phyloP scores from a whole-genome alignment of 64 coral and sea anemone genomes.

The Acropora tenuis region DNA sequence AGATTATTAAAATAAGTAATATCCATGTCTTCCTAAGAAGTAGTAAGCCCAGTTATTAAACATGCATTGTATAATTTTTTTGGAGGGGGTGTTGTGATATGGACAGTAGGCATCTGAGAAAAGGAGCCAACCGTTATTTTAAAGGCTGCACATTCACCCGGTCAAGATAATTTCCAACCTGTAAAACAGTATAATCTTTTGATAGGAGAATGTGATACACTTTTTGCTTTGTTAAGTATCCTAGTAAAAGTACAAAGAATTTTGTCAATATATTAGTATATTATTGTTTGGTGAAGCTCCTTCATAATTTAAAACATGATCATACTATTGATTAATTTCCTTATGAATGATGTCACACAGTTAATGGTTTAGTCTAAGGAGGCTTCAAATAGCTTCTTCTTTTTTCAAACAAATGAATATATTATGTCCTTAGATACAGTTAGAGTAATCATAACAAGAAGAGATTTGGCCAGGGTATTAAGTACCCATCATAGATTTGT shows the following conservation, averaged over 20 bases:
- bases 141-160: not conserved
- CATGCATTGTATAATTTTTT: not conserved
- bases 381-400: no score
- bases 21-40: not conserved
- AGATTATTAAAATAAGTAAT: not conserved
- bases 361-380: not conserved
- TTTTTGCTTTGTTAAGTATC: not conserved
- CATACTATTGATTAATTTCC: not conserved
- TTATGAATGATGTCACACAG: not conserved
- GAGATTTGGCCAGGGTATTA: no score
- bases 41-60: not conserved
- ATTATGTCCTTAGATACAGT: no score
- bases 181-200: conserved; percentile 10
- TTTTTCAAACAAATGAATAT: no score
- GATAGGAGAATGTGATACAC: not conserved
- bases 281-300: not conserved
- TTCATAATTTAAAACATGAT: not conserved
- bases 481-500: no score
- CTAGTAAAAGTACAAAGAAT: not conserved
- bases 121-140: not conserved
- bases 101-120: not conserved
- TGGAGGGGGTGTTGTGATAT: not conserved
- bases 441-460: no score
- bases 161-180: not conserved
- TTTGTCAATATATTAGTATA: not conserved